phyloP scores from a whole-genome alignment of 2,888 invertebrate genomes.

The Sympetrum striolatum region DNA sequence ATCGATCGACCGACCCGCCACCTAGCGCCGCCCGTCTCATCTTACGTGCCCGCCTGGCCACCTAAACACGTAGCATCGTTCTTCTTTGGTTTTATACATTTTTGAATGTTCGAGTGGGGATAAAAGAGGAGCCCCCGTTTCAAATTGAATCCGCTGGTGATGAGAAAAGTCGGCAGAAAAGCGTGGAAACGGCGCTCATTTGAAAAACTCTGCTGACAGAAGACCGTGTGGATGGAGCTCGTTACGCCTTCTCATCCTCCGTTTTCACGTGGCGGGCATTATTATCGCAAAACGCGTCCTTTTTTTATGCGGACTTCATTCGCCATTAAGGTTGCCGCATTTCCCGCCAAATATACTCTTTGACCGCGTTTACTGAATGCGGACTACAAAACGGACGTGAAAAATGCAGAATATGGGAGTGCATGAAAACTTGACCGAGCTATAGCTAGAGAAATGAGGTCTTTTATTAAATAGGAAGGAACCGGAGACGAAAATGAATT shows the following conservation, averaged over 20 bases:
- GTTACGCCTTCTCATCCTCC: not conserved
- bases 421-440: too few species aligned
- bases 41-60: not conserved
- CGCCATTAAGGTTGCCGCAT: too few species aligned
- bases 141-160: not conserved
- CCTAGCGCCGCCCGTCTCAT: slow-evolving; percentile 15
- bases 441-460: too few species aligned
- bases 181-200: not conserved
- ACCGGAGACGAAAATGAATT: too few species aligned
- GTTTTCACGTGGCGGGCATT: too few species aligned
- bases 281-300: too few species aligned
- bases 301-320: too few species aligned
- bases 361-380: too few species aligned
- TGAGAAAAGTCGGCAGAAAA: not conserved
- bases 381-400: too few species aligned
- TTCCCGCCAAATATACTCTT: too few species aligned
- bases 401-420: too few species aligned
- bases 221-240: not conserved
- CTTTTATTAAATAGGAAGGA: too few species aligned
- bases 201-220: not conserved
- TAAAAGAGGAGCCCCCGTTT: not conserved
- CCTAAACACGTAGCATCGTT: not conserved
- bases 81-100: not conserved
- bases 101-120: not conserved
- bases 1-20: slow-evolving; percentile 30